Evolutionary conservation across 2,888 invertebrate genomes (phyloP), one percentile per base, ranked within the genome.

Genomic region (Melanchra persicariae): DNA sequence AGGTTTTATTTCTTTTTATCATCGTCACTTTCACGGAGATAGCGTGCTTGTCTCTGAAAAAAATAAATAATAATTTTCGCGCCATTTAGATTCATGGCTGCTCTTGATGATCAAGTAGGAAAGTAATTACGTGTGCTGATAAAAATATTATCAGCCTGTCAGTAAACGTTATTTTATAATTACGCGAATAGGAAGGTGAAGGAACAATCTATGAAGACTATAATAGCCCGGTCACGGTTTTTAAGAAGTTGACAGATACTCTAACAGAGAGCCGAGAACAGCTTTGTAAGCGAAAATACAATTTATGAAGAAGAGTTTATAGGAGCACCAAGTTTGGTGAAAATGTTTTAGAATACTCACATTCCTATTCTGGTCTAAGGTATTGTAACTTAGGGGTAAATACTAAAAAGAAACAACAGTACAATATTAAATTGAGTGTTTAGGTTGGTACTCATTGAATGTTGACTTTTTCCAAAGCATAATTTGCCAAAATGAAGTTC

Each of bases 21-120:
- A 76, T 79, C 54, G 65, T 70, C 10, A 71, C 17, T 47, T 30
- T 75, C 57, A 58, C 64, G 76, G 70, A 70, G 60, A 64, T 64
- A 59, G 47, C 49, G 61, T 4, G 57, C 12, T 34, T 65, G 77
- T 47, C 43, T 59, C 78, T 79, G 81, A 43, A 79, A 79, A 40
- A 54, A 70, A 63, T 15, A 8, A 8, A 0, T 15, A 45, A 74
- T 52, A 63, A n/a, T n/a, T n/a, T 26, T 7, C 45, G 15, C 5
- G 2, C 12, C 15, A 6, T 8, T n/a, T 12, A 12, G 4, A 12
- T 45, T 34, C 2, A 47, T 0, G 17, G 26, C 12, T 43, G 17
- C 1, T 34, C 17, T n/a, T 26, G 4, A 1, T 45, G 4, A n/a
- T n/a, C 3, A 52, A 24, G 15, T 22, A 15, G 10, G 4, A 69